A percentile compares a stretch with the other conserved stretches of the same genome.
Evolutionary conservation across 2,888 invertebrate species (phyloP).

Genomic region (Parnassius mnemosyne): DNA sequence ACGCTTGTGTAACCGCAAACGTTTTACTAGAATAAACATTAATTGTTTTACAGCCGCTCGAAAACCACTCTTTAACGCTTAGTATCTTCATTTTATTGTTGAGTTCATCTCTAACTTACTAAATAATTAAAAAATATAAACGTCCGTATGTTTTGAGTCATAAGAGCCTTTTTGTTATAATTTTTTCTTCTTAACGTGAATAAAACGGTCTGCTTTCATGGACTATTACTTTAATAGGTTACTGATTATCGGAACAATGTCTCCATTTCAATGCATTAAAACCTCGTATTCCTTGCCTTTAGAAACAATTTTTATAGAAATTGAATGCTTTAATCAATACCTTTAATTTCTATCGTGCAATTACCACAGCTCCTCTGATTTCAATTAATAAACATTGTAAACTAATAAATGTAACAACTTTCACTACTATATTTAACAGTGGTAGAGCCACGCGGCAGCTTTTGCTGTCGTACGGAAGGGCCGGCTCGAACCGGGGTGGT

Average conservation of each 20-base stretch:
- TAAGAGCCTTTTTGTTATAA: constrained; percentile 3
- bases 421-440: no score
- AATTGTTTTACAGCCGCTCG: constrained; percentile 17
- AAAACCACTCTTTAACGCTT: constrained; percentile 25
- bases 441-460: no score
- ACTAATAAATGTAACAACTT: no score
- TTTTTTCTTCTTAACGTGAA: neutral
- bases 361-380: constrained; percentile 11
- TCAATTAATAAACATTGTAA: neutral
- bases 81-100: constrained; percentile 20
- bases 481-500: no score
- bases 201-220: constrained; percentile 3
- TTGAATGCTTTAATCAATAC: constrained; percentile 6
- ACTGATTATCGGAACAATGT: constrained; percentile 7
- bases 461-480: no score
- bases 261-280: constrained; percentile 3
- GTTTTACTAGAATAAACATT: constrained; percentile 22
- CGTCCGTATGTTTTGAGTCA: neutral
- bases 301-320: constrained; percentile 5
- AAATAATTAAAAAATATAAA: neutral
- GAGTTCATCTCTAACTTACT: neutral
- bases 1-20: constrained; percentile 13
- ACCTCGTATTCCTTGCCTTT: neutral
- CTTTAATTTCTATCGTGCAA: neutral
- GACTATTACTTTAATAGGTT: constrained; percentile 10